A percentile compares a stretch with the other conserved stretches of the same genome.
These are phyloP conservation scores for Zoanthus solanderi DNA, from an alignment of 92 coral and sea anemone genomes.

Conservation along the genomic window DNA sequence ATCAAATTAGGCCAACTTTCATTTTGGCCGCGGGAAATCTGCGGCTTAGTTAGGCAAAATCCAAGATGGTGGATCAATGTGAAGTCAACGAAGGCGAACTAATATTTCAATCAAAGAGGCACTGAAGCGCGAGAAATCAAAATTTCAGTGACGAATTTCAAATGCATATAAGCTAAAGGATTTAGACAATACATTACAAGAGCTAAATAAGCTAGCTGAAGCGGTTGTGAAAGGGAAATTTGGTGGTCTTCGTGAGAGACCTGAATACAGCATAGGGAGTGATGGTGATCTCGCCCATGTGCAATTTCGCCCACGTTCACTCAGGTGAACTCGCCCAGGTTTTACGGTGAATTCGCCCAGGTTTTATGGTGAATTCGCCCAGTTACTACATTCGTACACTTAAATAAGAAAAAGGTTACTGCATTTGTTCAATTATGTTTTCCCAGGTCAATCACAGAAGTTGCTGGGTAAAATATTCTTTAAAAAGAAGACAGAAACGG, in stretches of 20 bases:
- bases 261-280: not conserved
- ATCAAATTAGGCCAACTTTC: not conserved
- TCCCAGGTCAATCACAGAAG: too few relatives aligned
- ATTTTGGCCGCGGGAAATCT: not conserved
- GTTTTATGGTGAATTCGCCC: too few relatives aligned
- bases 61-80: not conserved
- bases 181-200: not conserved
- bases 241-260: slow-evolving; percentile 48
- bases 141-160: slow-evolving; percentile 21
- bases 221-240: slow-evolving; percentile 29
- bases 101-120: slow-evolving; percentile 17
- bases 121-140: slow-evolving; percentile 17
- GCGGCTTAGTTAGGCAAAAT: slow-evolving; percentile 3
- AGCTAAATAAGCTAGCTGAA: slow-evolving; percentile 38
- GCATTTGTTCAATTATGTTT: too few relatives aligned
- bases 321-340: too few relatives aligned
- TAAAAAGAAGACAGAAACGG: too few relatives aligned
- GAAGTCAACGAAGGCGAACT: not conserved
- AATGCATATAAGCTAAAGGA: slow-evolving; percentile 28
- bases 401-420: too few relatives aligned
- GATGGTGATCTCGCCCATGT: too few relatives aligned
- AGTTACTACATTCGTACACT: too few relatives aligned
- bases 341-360: too few relatives aligned
- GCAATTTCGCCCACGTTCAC: too few relatives aligned
- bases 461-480: too few relatives aligned